A percentile compares a stretch with the other conserved stretches of the same genome.
These are phyloP conservation scores for Sesia bembeciformis DNA, from an alignment of 2,888 invertebrate genomes.

Conservation along the genomic window DNA sequence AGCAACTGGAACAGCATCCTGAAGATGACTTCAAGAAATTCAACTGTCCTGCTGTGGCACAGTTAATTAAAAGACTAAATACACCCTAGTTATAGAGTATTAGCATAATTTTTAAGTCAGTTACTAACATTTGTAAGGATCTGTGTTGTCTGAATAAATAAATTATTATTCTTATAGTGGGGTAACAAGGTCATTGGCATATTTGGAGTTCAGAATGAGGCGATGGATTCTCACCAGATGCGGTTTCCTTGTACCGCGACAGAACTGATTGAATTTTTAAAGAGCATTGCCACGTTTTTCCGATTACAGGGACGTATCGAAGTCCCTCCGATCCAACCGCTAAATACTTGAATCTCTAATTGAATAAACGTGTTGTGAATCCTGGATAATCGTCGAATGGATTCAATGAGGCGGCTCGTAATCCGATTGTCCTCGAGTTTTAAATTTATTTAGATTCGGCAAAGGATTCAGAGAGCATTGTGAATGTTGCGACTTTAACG, in stretches of 20 bases:
- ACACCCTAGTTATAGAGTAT: too few species aligned
- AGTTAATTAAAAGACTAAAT: too few species aligned
- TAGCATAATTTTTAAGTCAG: too few species aligned
- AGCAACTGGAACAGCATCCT: too few species aligned
- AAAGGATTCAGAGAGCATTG: slow-evolving; percentile 24
- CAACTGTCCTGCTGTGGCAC: too few species aligned
- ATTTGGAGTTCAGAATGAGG: too few species aligned
- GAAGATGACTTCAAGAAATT: too few species aligned
- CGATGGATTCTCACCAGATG: not conserved
- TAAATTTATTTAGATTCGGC: slow-evolving; percentile 35
- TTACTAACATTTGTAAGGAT: too few species aligned
- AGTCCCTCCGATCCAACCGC: slow-evolving; percentile 17
- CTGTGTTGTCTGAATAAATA: too few species aligned
- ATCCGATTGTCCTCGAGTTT: slow-evolving; percentile 27
- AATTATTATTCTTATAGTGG: too few species aligned
- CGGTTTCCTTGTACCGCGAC: not conserved
- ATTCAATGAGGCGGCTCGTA: slow-evolving; percentile 22
- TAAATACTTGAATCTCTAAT: slow-evolving; percentile 52
- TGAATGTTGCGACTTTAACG: slow-evolving; percentile 16
- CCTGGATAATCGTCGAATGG: slow-evolving; percentile 33
- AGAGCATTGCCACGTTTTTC: slow-evolving; percentile 19
- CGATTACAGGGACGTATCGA: slow-evolving; percentile 8
- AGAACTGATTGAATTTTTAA: slow-evolving; percentile 15
- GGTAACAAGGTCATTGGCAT: too few species aligned
- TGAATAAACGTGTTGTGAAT: slow-evolving; percentile 55